A percentile compares a stretch with the other conserved stretches of the same genome.
Evolutionary conservation across 2,888 invertebrate species (phyloP).

Genomic region (Ryuthela nishihirai): DNA sequence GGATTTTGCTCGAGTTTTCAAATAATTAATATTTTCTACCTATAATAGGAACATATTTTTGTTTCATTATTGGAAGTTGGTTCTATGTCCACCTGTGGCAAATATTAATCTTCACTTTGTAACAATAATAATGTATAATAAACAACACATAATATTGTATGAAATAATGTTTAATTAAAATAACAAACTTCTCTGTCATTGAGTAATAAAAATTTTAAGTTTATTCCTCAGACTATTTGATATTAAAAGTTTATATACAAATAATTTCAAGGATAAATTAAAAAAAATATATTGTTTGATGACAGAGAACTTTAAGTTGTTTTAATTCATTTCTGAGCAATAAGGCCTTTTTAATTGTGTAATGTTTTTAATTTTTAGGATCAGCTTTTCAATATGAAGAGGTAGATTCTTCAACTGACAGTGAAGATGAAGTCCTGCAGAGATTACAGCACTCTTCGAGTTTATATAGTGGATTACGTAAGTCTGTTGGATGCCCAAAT

Average conservation of each 20-base stretch:
- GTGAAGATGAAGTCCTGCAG: slow-evolving; percentile 66
- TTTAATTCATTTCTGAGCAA: neutral
- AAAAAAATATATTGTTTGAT: neutral
- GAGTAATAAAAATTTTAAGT: neutral
- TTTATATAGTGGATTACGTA: slow-evolving; percentile 36
- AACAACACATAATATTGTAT: neutral
- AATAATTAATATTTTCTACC: no score
- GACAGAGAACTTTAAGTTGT: neutral
- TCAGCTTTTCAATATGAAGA: slow-evolving; percentile 63
- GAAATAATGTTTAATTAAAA: neutral
- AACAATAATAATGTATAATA: no score
- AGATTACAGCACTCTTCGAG: slow-evolving; percentile 53
- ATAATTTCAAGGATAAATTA: neutral
- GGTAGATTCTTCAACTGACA: slow-evolving; percentile 68
- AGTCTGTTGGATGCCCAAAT: slow-evolving; percentile 18
- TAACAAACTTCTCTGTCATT: no score
- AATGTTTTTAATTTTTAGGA: slow-evolving; percentile 52
- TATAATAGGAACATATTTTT: no score
- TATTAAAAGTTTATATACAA: neutral
- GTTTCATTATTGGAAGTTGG: no score
- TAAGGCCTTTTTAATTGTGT: slow-evolving; percentile 34
- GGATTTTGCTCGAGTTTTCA: no score
- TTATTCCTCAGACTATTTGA: neutral
- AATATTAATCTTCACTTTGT: no score
- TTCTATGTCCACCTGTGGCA: no score